Evolutionary conservation across 1,140 invertebrate species (phyloP), one percentile per base, ranked within the genome.

Genomic region (Drosophila teissieri): DNA sequence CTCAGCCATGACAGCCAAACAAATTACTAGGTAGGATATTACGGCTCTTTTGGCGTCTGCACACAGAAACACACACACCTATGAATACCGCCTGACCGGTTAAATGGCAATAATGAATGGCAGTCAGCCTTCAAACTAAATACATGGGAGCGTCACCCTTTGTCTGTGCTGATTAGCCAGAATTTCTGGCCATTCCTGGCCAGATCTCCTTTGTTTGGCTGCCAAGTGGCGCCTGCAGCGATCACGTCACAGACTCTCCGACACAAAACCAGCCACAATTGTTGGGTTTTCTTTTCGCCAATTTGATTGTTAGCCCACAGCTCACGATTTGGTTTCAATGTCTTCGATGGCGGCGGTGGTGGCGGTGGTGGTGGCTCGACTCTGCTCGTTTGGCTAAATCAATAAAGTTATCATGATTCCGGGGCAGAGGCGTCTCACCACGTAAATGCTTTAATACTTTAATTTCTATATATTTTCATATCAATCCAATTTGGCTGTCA

Each of bases 1-100:
- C 84, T 89, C 68, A 84, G 84, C 84, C 84, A 89, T 89, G 84
- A 89, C 84, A 89, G 84, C 80, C 76, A 76, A 89, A 80, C 84
- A 89, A 89, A 89, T 89, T 89, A 80, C 76, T 53, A 65, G 46
- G 44, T 51, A 36, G 49, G 15, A 17, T 19, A 31, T 8, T 15
- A 19, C 17, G 10, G 8, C 10, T 51, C 34, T 34, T 7, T 4
- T 34, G 11, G 11, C 1, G 2, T 19, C 19, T 22, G 14, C 45
- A 45, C 15, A 27, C 19, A 48, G 52, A 75, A 61, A 83, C 54
- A 65, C 74, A 61, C 57, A 72, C 48, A 67, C 62, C 45, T 60
- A 36, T 49, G 34, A 36, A 58, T 31, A 10, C 19, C 19, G 31
- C 31, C 31, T 31, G 31, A 31, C 65, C 83, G 37, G 48, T 76